phyloP scores from a whole-genome alignment of 2,888 invertebrate species.

The Nephrotoma guestfalica region DNA sequence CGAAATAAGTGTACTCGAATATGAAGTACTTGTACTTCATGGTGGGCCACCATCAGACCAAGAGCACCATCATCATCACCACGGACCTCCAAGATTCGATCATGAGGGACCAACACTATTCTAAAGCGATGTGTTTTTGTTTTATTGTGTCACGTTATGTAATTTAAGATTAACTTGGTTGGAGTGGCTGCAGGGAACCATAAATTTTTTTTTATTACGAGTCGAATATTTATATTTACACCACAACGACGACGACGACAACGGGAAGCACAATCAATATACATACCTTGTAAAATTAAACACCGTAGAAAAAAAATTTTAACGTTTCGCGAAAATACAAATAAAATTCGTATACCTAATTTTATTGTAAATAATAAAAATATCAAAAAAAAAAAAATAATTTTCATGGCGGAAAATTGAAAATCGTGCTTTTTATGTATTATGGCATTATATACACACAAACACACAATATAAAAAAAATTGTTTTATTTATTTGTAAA shows the following conservation, averaged over 20 bases:
- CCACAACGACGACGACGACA: background rate
- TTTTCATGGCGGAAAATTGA: background rate
- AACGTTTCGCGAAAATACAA: no score
- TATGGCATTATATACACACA: background rate
- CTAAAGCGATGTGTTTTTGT: background rate
- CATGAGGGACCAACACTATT: background rate
- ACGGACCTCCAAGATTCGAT: background rate
- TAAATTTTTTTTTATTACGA: no score
- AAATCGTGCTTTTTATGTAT: background rate
- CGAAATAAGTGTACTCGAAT: slow-evolving; percentile 45
- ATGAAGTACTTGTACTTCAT: slow-evolving; percentile 46
- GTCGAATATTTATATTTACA: no score
- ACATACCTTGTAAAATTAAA: background rate
- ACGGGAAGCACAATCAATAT: background rate
- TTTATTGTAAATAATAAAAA: background rate
- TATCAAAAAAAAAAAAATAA: background rate
- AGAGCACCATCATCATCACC: background rate
- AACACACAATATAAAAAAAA: background rate
- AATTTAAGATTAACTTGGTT: background rate
- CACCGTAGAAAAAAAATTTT: background rate
- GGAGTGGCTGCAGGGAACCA: no score
- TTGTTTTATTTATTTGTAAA: background rate
- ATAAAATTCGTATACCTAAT: background rate
- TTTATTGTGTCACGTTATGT: background rate
- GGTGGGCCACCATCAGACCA: background rate